Conservation (phyloP, 2,888 invertebrate genomes). For the Meteorus colon region DNA sequence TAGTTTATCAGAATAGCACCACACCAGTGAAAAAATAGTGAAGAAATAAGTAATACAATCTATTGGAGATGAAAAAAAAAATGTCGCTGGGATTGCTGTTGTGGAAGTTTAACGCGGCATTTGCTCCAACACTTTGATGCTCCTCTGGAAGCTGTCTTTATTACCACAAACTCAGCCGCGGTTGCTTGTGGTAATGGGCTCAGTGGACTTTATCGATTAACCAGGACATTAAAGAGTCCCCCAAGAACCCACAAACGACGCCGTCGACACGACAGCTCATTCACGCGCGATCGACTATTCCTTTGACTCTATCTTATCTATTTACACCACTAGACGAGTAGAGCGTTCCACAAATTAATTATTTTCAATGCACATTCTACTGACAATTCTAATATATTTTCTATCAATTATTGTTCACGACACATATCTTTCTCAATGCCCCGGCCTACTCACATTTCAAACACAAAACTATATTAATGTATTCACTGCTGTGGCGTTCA, state of each 20-base stretch:
- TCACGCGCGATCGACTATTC: slow-evolving; percentile 1
- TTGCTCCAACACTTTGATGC: slow-evolving; percentile 46
- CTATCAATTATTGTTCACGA: not conserved
- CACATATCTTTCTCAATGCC: not conserved
- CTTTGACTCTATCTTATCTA: not conserved
- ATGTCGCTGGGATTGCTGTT: slow-evolving; percentile 33
- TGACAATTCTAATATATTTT: not conserved
- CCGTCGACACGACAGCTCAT: slow-evolving; percentile 26
- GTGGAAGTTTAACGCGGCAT: slow-evolving; percentile 40
- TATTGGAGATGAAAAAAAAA: slow-evolving; percentile 22
- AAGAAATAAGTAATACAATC: slow-evolving; percentile 2
- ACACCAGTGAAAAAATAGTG: not conserved
- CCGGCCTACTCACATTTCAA: not conserved
- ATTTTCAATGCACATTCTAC: not conserved
- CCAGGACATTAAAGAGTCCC: slow-evolving; percentile 48
- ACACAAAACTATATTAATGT: slow-evolving; percentile 8
- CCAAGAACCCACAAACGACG: slow-evolving; percentile 44
- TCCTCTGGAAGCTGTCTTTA: slow-evolving; percentile 49
- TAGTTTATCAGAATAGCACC: not conserved
- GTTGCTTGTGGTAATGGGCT: slow-evolving; percentile 46
- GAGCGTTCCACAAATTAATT: slow-evolving; percentile 21
- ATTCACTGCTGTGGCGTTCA: not conserved
- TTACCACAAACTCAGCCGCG: slow-evolving; percentile 47
- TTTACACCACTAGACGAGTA: not conserved
- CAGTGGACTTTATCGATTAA: slow-evolving; percentile 52